A percentile compares a stretch with the other conserved stretches of the same genome.
Conservation (phyloP, 2,797 vertebrate species). For the Myiotriccus ornatus region DNA sequence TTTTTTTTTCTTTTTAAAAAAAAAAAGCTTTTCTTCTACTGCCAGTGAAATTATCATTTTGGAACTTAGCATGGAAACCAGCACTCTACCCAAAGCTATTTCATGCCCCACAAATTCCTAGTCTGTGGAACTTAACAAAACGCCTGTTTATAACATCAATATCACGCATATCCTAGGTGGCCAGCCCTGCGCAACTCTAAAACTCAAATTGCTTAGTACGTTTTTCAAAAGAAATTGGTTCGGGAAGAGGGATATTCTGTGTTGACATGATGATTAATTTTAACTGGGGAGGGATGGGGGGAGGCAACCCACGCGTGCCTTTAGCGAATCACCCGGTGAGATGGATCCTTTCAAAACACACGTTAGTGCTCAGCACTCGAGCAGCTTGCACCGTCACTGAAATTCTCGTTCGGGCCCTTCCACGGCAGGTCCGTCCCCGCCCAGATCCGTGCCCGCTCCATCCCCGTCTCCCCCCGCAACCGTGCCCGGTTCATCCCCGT, state of each 20-base stretch:
- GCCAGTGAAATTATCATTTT: background rate
- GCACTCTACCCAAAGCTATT: background rate
- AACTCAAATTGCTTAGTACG: background rate
- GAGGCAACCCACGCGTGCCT: fast-evolving
- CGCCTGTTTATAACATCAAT: background rate
- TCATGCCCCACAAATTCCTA: background rate
- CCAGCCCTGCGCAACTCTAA: background rate
- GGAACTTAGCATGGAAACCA: background rate
- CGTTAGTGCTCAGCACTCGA: background rate
- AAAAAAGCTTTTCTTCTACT: background rate
- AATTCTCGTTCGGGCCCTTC: background rate
- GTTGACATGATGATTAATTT: background rate
- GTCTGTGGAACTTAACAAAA: background rate
- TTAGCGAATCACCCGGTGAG: background rate
- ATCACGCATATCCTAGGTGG: background rate
- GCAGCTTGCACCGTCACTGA: background rate
- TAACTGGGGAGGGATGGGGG: background rate
- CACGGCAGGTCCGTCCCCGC: no score
- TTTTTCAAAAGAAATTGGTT: background rate
- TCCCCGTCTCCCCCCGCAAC: background rate
- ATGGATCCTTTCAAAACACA: background rate
- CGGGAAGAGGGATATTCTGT: background rate
- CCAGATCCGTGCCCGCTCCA: background rate
- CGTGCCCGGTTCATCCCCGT: background rate
- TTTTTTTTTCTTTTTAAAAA: background rate